These are phyloP conservation scores for Caenorhabditis sp. DNA, from an alignment of 2,888 invertebrate genomes.

Conservation along the genomic window DNA sequence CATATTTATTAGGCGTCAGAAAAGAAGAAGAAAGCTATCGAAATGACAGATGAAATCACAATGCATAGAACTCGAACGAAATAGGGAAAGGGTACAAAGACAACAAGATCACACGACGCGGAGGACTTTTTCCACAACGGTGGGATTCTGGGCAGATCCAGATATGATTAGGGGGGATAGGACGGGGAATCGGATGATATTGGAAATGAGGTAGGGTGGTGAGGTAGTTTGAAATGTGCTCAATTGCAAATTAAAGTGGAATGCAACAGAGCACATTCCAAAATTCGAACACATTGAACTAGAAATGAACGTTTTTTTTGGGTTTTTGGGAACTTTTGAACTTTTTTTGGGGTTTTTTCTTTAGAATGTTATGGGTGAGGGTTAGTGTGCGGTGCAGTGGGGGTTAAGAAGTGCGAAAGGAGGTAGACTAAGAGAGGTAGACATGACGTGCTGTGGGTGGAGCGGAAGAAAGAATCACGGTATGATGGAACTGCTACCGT, in stretches of 20 bases:
- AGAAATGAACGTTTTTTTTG: neutral
- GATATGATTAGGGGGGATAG: neutral
- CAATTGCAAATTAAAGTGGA: too few species aligned
- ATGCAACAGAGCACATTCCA: too few species aligned
- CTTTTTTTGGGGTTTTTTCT: neutral
- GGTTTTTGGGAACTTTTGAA: neutral
- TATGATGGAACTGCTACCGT: too few species aligned
- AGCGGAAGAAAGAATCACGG: too few species aligned
- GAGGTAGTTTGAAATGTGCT: too few species aligned
- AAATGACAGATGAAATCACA: neutral
- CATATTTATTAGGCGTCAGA: slow-evolving; percentile 7
- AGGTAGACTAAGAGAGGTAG: too few species aligned
- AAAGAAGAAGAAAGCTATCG: neutral
- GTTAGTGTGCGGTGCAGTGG: slow-evolving; percentile 5
- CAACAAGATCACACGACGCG: neutral
- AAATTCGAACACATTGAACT: too few species aligned
- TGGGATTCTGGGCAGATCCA: slow-evolving; percentile 1
- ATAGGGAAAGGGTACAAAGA: neutral
- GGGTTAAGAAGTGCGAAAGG: too few species aligned
- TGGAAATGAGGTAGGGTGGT: neutral
- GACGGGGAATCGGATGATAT: neutral
- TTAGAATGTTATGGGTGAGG: neutral
- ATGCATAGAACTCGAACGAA: neutral
- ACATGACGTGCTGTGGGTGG: slow-evolving; percentile 2
- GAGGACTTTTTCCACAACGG: slow-evolving; percentile 2